phyloP scores from a whole-genome alignment of 2,797 vertebrate species.

The Gallirallus australis region DNA sequence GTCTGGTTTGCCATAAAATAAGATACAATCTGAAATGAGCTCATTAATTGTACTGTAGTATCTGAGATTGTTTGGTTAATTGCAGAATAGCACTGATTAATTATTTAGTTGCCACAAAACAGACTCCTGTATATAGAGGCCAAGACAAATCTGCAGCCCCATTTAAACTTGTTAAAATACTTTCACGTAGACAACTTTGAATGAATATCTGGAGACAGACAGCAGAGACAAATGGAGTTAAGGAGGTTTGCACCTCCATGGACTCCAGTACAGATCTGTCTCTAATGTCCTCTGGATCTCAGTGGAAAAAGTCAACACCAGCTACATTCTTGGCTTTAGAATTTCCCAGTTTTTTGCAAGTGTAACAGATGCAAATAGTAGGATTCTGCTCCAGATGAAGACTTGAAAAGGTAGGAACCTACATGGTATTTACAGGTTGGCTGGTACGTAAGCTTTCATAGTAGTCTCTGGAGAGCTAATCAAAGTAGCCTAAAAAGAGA shows the following conservation, averaged over 20 bases:
- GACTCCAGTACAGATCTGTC: not conserved
- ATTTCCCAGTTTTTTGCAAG: not conserved
- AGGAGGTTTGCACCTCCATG: not conserved
- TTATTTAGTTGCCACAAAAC: constrained; percentile 26
- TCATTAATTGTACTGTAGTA: constrained; percentile 23
- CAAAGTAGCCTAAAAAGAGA: not conserved
- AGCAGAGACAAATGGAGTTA: not conserved
- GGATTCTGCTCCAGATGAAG: not conserved
- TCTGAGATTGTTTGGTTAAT: constrained; percentile 32
- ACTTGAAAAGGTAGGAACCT: not conserved
- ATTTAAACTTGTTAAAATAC: constrained; percentile 21
- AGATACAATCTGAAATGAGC: not conserved
- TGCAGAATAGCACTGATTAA: constrained; percentile 16
- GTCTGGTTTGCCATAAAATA: not conserved
- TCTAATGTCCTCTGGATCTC: not conserved
- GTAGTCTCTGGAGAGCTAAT: not conserved
- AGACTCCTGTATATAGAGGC: not conserved
- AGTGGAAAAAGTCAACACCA: not conserved
- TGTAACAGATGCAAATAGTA: not conserved
- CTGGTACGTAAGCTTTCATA: not conserved
- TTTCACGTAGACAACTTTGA: not conserved
- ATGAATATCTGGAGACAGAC: not conserved
- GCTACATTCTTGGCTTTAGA: not conserved
- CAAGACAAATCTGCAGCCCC: not conserved
- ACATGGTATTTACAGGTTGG: not conserved